Percentiles rank a stretch among this genome's conserved stretches.
Evolutionary conservation across 2,113 vertebrate genomes (phyloP).

Genomic region (Nesoenas mayeri): DNA sequence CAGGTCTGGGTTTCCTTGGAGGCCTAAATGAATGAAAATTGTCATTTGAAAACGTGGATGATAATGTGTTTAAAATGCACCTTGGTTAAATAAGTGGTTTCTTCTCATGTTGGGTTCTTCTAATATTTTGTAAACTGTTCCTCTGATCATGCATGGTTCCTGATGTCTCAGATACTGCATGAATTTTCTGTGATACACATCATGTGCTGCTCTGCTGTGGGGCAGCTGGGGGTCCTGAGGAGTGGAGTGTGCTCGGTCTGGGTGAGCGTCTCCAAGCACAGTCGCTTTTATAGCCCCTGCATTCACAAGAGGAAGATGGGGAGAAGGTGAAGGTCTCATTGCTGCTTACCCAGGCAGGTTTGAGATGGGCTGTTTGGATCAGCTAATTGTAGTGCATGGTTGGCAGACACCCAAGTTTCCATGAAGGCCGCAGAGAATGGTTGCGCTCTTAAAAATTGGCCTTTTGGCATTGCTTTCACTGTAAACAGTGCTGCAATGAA

Average conservation of each 20-base stretch:
- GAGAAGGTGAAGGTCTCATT: neutral
- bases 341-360: neutral
- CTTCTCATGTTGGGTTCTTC: neutral
- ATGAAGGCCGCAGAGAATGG: neutral
- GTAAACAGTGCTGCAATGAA: neutral
- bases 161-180: neutral
- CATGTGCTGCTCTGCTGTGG: neutral
- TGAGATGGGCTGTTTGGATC: neutral
- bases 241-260: neutral
- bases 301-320: neutral
- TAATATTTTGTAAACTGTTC: neutral
- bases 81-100: neutral
- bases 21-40: neutral
- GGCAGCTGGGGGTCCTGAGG: neutral
- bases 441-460: neutral
- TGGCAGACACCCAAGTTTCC: neutral
- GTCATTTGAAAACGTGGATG: neutral
- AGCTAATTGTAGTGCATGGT: accelerated
- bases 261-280: neutral
- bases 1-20: neutral
- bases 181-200: neutral
- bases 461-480: neutral
- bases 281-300: neutral
- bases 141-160: neutral
- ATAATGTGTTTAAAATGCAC: neutral